Conservation (phyloP, 2,113 vertebrate species). For the Pelusios castaneus region DNA sequence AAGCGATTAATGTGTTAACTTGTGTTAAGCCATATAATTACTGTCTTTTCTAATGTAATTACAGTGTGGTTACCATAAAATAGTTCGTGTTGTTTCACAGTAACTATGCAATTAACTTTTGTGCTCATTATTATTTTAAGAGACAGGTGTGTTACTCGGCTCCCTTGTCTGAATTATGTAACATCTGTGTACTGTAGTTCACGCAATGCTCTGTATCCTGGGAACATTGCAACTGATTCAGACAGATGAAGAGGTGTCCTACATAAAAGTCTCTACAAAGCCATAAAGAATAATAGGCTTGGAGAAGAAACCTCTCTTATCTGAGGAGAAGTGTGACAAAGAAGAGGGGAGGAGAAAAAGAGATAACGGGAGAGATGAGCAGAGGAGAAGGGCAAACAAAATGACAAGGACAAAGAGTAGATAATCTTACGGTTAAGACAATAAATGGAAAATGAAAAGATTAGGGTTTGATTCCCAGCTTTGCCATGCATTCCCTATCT, state of each 20-base stretch:
- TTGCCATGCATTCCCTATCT: not conserved
- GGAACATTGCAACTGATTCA: slow-evolving; percentile 18
- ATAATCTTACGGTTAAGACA: not conserved
- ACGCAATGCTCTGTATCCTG: slow-evolving; percentile 40
- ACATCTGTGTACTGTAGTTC: slow-evolving; percentile 31
- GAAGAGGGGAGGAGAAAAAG: not conserved
- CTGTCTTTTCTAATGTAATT: slow-evolving; percentile 11
- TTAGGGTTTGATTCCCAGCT: not conserved
- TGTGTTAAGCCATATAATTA: slow-evolving; percentile 19
- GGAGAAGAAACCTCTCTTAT: not conserved
- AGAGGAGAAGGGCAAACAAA: not conserved
- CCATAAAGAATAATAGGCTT: not conserved
- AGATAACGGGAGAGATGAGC: not conserved
- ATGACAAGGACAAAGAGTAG: not conserved
- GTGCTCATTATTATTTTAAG: slow-evolving; percentile 33
- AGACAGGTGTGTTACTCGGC: slow-evolving; percentile 1
- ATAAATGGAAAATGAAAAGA: not conserved
- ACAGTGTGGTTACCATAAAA: slow-evolving; percentile 17
- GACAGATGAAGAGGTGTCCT: slow-evolving; percentile 20
- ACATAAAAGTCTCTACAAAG: not conserved
- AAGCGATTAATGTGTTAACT: slow-evolving; percentile 13
- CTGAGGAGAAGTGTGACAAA: slow-evolving; percentile 9
- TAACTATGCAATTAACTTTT: slow-evolving; percentile 48
- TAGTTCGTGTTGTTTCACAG: slow-evolving; percentile 8
- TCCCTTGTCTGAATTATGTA: slow-evolving; percentile 28